A percentile compares a stretch with the other conserved stretches of the same genome.
Conservation (phyloP, 2,888 invertebrate genomes). For the Papilio gigon region DNA sequence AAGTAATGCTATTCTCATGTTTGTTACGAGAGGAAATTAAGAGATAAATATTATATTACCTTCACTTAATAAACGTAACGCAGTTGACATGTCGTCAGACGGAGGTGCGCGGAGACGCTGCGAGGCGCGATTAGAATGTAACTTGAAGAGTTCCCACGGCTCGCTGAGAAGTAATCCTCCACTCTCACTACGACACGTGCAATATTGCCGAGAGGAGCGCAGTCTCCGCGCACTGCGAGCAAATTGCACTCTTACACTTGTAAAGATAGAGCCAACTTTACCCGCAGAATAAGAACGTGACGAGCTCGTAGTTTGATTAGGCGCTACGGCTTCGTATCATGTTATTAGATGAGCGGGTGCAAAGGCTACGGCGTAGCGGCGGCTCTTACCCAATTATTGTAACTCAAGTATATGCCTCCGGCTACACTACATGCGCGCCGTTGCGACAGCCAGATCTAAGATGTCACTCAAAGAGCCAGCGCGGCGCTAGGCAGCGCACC, state of each 20-base stretch:
- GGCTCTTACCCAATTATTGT: not conserved
- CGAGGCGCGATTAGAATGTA: too few species aligned
- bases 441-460: too few species aligned
- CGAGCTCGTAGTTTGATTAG: slow-evolving; percentile 27
- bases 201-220: slow-evolving; percentile 17
- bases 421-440: not conserved
- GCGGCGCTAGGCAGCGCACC: too few species aligned
- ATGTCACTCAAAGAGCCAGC: too few species aligned
- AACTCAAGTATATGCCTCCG: not conserved
- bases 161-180: slow-evolving; percentile 26
- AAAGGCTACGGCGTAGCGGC: not conserved
- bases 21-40: not conserved
- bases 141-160: not conserved
- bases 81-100: not conserved
- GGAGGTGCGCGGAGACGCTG: too few species aligned
- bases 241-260: slow-evolving; percentile 19
- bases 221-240: slow-evolving; percentile 14
- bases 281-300: not conserved
- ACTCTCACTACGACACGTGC: slow-evolving; percentile 29
- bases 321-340: slow-evolving; percentile 16
- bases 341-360: not conserved
- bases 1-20: not conserved
- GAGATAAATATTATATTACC: not conserved
- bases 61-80: not conserved
- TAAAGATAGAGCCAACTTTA: not conserved